Percentiles rank a stretch among this genome's conserved stretches.
Evolutionary conservation across 2,113 vertebrate genomes (phyloP).

Genomic region (Mystacornis crossleyi): DNA sequence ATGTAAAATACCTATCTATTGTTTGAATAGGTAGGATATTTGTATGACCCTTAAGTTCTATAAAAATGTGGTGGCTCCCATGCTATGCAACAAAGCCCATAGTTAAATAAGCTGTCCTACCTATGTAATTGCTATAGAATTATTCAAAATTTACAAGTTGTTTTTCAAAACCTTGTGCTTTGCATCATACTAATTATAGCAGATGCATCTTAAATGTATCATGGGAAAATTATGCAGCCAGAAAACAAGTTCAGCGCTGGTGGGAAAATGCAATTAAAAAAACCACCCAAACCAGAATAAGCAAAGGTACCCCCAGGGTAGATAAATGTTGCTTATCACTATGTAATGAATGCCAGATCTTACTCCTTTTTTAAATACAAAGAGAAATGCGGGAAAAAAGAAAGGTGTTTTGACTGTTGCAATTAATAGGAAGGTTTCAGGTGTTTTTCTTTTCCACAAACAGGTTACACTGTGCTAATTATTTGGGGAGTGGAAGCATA

Average conservation of each 20-base stretch:
- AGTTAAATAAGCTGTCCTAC: neutral
- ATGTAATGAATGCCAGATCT: neutral
- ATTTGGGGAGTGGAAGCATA: neutral
- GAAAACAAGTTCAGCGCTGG: slow-evolving; percentile 28
- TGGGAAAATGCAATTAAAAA: slow-evolving; percentile 33
- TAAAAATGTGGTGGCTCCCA: neutral
- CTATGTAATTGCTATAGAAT: slow-evolving; percentile 10
- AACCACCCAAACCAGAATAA: neutral
- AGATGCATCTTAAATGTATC: slow-evolving; percentile 37
- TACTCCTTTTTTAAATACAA: neutral
- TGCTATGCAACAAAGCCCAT: neutral
- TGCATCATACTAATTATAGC: slow-evolving; percentile 21
- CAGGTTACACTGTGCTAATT: neutral
- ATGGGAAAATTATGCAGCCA: slow-evolving; percentile 18
- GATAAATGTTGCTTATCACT: slow-evolving; percentile 9
- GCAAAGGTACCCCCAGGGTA: neutral
- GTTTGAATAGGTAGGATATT: neutral
- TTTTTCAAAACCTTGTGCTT: slow-evolving; percentile 13
- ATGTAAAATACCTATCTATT: neutral
- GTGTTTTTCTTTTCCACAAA: neutral
- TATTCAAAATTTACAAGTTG: slow-evolving; percentile 2
- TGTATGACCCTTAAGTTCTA: neutral
- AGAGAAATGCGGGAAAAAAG: fast-evolving
- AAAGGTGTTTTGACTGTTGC: neutral
- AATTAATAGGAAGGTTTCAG: neutral